Evolutionary conservation across 1,140 invertebrate genomes (phyloP), one percentile per base, ranked within the genome.

Genomic region (Drosophila repletoides): DNA sequence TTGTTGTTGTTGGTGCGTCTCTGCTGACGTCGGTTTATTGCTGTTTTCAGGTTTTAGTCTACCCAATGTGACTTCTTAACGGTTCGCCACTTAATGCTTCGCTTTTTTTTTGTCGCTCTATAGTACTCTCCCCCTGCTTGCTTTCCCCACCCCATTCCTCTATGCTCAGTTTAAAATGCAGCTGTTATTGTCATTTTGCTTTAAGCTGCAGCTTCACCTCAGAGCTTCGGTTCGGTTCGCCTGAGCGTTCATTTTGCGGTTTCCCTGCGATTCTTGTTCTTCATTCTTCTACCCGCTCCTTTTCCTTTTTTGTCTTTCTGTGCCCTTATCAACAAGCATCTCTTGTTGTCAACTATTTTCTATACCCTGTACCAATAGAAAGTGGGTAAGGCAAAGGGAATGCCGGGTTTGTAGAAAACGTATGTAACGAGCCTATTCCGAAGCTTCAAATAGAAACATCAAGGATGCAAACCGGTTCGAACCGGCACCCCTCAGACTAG

Each of bases 141-240:
- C 43, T 14, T 43, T 46, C 33, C 52, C 29, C 10, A 28, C 12
- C 36, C 15, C 1, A 0, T 1, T 0, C 24, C n/a, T 7, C 28
- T 28, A 4, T 10, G 5, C 34, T 41, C 14, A 40, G 36, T 66
- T 56, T 31, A 36, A 72, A 67, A 61, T 86, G 80, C 79, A 86
- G 79, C 80, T 84, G 79, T 86, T 84, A 79, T 84, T 84, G 79
- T 86, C 80, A 84, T 86, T 84, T 83, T 84, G 69, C 77, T 67
- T 83, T 83, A 38, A 43, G 51, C 76, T 60, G 22, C 65, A 79
- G 76, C 77, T 65, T 76, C 55, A 72, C 59, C 70, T 84, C 49
- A 66, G 56, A 21, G 66, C 33, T 58, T 48, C 61, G 72, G 40
- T 59, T 53, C 33, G 67, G 40, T 59, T 53, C 33, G 67, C 63